Evolutionary conservation across 2,113 vertebrate species (phyloP).

Genomic region (Lanius ludovicianus): DNA sequence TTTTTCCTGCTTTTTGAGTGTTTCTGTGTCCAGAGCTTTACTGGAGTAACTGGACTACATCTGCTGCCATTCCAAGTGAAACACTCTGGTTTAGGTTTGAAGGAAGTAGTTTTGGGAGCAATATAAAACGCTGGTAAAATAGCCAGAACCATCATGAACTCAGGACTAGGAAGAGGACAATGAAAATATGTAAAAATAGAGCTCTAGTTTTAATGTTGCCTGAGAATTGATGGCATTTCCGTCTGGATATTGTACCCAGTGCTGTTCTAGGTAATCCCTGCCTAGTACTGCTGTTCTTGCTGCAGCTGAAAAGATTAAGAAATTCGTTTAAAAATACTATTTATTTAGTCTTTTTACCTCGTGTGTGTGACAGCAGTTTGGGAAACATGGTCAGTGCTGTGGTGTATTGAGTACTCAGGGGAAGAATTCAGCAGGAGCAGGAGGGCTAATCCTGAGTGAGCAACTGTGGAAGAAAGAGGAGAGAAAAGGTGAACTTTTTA

Average conservation of each 20-base stretch:
- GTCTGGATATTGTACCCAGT: neutral
- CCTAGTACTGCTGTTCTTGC: neutral
- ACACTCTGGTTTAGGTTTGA: neutral
- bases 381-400: neutral
- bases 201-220: neutral
- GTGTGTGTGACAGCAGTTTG: neutral
- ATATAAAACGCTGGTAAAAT: neutral
- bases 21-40: slow-evolving; percentile 19
- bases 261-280: neutral
- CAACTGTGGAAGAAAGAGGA: neutral
- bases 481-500: neutral
- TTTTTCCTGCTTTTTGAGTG: slow-evolving; percentile 30
- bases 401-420: neutral
- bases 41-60: slow-evolving; percentile 25
- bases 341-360: neutral
- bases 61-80: slow-evolving; percentile 51
- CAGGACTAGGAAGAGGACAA: neutral
- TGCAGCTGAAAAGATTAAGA: neutral
- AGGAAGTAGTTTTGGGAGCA: neutral
- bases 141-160: neutral
- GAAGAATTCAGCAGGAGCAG: neutral
- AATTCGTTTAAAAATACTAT: neutral
- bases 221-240: slow-evolving; percentile 10
- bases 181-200: slow-evolving; percentile 15
- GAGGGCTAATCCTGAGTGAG: neutral